Base-by-base conservation (phyloP, 2,113 vertebrate genomes). In the Pristiophorus japonicus region DNA sequence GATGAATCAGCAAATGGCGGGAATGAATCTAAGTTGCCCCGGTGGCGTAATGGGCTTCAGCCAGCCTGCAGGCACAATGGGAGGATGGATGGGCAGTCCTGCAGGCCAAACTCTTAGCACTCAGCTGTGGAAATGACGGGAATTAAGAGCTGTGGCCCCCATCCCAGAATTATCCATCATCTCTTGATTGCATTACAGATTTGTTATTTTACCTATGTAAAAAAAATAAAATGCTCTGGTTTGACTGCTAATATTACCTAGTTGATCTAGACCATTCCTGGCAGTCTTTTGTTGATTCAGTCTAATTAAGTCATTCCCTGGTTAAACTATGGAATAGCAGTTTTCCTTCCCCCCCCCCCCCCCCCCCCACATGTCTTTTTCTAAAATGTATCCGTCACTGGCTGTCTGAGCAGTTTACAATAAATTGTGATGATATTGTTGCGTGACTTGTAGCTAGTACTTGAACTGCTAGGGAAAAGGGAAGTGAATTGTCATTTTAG, bases 71-170 rank as follows among this genome's bases (percentile, higher is more conserved):
- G 97, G 96, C 97, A 97, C 98, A 14, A 97, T 97, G 0, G 97
- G 98, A 2, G 98, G 98, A 75, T 99, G 98, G 98, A 96, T 98
- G 11, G 97, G 98, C 84, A 97, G 97, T 75, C 96, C 98, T 4
- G 98, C 99, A 11, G 99, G 99, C 94, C 99, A 99, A 97, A 99
- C 99, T 96, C 98, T 99, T 96, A 99, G 99, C 97, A 99, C 98
- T 96, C 99, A 99, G 96, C 98, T 99, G 96, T 99, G 99, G 99
- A 99, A 99, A 97, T 99, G 97, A 99, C 91, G 95, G 95, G 96
- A 96, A 87, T 65, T 24, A 92, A 95, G 88, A 96, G 96, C 95
- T 96, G 42, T 73, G 14, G 93, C 12, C 22, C 27, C 93, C 96
- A 14, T 96, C 96, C 96, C 45, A 95, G 96, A 97, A 95, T 96